These are phyloP conservation scores for Ochotona curzoniae DNA, from an alignment of 2,113 vertebrate species.

Conservation along the genomic window DNA sequence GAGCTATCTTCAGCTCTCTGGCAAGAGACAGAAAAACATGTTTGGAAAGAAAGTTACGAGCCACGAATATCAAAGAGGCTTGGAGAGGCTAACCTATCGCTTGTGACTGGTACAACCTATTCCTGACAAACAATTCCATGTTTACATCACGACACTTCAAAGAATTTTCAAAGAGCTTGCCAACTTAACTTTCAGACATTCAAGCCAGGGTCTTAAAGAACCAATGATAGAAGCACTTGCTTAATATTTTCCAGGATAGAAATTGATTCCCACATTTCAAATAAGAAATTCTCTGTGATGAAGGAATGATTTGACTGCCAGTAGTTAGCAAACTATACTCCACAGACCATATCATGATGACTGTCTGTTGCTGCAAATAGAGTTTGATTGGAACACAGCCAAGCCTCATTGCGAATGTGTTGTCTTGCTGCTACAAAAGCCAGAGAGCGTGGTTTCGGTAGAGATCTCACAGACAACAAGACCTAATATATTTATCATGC, in stretches of 20 bases:
- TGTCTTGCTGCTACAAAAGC: background rate
- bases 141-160: conserved; percentile 5
- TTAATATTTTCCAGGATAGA: conserved; percentile 40
- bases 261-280: conserved; percentile 36
- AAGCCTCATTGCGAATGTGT: background rate
- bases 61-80: conserved; percentile 24
- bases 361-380: background rate
- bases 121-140: conserved; percentile 1
- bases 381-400: background rate
- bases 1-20: background rate
- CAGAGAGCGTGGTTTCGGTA: background rate
- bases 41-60: conserved; percentile 26
- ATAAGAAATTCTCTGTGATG: background rate
- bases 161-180: conserved; percentile 17
- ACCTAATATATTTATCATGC: background rate
- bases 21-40: conserved; percentile 11
- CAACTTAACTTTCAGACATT: background rate
- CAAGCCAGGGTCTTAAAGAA: conserved; percentile 21
- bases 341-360: background rate
- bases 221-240: background rate
- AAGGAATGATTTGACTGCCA: background rate
- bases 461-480: background rate
- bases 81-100: conserved; percentile 11
- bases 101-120: conserved; percentile 6
- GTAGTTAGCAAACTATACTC: background rate